Evolutionary conservation across 2,888 invertebrate species (phyloP).

Genomic region (Hypomecis atomaria): DNA sequence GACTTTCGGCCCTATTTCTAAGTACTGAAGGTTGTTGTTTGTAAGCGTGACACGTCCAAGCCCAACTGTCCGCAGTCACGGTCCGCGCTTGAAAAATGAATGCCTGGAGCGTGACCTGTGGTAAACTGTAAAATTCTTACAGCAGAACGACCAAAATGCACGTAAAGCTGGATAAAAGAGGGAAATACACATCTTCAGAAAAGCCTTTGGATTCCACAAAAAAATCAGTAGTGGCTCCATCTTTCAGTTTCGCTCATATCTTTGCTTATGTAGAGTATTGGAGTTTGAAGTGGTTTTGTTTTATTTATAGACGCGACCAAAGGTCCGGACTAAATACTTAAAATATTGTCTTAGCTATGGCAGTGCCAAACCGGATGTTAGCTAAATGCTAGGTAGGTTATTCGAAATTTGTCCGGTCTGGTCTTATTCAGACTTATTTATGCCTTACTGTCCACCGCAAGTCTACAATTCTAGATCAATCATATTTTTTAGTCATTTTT

Average conservation of each 20-base stretch:
- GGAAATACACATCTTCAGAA: not conserved
- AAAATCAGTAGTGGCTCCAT: not conserved
- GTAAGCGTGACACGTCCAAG: slow-evolving; percentile 47
- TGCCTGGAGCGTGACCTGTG: slow-evolving; percentile 48
- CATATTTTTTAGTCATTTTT: too few relatives aligned
- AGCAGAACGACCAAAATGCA: not conserved
- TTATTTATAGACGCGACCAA: slow-evolving; percentile 2
- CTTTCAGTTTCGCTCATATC: not conserved
- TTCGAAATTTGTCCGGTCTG: too few relatives aligned
- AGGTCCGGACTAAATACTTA: not conserved
- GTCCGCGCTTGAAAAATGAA: slow-evolving; percentile 53
- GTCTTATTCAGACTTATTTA: too few relatives aligned
- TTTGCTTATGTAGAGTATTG: not conserved
- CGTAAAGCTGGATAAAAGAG: not conserved
- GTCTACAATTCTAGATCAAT: too few relatives aligned
- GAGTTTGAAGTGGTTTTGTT: slow-evolving; percentile 9
- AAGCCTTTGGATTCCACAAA: not conserved
- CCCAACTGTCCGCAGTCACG: slow-evolving; percentile 49
- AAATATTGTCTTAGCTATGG: too few relatives aligned
- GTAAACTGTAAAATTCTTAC: slow-evolving; percentile 24
- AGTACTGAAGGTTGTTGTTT: slow-evolving; percentile 39
- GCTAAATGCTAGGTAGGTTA: too few relatives aligned
- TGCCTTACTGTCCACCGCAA: too few relatives aligned
- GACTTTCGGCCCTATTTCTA: slow-evolving; percentile 29
- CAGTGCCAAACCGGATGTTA: too few relatives aligned